Percentiles rank a stretch among this genome's conserved stretches.
Conservation (phyloP, 2,113 vertebrate genomes). For the Neomonachus schauinslandi region DNA sequence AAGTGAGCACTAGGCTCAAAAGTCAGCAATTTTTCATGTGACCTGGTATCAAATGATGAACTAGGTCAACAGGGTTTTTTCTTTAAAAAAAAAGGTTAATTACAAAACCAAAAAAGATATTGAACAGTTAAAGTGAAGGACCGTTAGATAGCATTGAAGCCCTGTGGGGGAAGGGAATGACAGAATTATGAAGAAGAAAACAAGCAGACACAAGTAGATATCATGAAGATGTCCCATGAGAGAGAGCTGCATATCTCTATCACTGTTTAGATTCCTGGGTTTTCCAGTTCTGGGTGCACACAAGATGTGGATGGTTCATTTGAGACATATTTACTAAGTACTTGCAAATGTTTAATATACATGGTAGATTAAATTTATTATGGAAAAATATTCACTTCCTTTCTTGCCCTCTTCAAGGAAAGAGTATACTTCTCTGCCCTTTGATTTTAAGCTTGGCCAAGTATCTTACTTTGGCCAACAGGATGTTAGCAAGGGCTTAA, state of each 20-base stretch:
- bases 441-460: background rate
- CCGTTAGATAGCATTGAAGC: background rate
- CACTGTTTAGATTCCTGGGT: background rate
- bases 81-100: slow-evolving; percentile 5
- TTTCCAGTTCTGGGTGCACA: background rate
- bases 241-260: background rate
- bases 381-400: background rate
- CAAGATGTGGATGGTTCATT: background rate
- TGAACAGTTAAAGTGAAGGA: slow-evolving; percentile 3
- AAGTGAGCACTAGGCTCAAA: background rate
- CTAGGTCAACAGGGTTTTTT: background rate
- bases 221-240: background rate
- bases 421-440: background rate
- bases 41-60: background rate
- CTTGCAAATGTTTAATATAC: background rate
- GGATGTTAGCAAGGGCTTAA: background rate
- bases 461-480: background rate
- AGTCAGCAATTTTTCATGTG: background rate
- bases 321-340: slow-evolving; percentile 9
- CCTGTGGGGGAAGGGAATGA: background rate
- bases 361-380: background rate
- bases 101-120: background rate
- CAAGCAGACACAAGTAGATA: background rate
- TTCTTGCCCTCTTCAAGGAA: background rate
- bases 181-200: background rate